Conservation (phyloP, 92 coral and sea anemone genomes). For the Bergia sp. region DNA sequence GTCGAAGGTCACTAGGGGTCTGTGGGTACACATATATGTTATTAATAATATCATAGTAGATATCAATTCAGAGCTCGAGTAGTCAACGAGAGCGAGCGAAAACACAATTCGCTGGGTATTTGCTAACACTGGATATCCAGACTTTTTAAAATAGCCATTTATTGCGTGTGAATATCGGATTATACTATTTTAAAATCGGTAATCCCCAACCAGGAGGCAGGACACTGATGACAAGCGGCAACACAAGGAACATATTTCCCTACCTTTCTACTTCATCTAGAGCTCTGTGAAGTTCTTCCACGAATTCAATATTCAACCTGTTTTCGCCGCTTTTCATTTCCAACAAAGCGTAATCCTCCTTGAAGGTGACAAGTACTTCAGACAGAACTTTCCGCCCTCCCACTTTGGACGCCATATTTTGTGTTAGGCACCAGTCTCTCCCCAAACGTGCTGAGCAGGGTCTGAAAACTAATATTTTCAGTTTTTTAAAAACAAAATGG, state of each 20-base stretch:
- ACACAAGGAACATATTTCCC: neutral
- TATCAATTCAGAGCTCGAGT: too few relatives aligned
- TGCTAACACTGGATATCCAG: too few relatives aligned
- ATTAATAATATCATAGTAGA: too few relatives aligned
- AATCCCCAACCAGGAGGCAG: too few relatives aligned
- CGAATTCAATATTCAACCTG: conserved; percentile 48
- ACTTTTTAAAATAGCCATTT: too few relatives aligned
- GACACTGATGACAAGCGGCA: too few relatives aligned
- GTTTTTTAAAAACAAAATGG: conserved; percentile 1
- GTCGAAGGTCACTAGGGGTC: too few relatives aligned
- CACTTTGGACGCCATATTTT: conserved; percentile 2
- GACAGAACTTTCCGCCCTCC: neutral
- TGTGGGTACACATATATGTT: too few relatives aligned
- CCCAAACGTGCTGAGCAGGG: neutral
- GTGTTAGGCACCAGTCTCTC: conserved; percentile 2
- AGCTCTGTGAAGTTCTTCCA: conserved; percentile 54
- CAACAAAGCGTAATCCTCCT: conserved; percentile 65
- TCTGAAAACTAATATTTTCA: neutral
- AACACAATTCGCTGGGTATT: too few relatives aligned
- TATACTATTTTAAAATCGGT: too few relatives aligned
- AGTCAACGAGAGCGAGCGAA: too few relatives aligned
- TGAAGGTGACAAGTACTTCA: conserved; percentile 49
- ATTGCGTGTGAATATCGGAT: too few relatives aligned
- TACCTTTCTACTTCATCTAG: conserved; percentile 77
- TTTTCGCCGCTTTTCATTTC: conserved; percentile 78